These are phyloP conservation scores for Apotomis betuletana DNA, from an alignment of 2,888 invertebrate species.

Conservation along the genomic window DNA sequence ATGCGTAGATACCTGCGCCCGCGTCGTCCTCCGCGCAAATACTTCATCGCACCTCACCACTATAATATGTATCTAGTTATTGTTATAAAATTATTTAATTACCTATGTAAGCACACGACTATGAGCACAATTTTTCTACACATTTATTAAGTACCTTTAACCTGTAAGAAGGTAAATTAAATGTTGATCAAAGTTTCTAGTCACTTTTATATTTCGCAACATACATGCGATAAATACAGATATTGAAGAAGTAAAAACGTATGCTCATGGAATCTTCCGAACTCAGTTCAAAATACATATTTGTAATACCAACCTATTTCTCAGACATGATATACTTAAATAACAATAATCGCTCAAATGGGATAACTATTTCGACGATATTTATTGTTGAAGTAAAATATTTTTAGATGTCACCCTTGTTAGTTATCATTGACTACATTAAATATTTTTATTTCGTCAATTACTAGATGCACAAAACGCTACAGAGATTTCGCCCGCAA, in stretches of 20 bases:
- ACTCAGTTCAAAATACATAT: slow-evolving; percentile 64
- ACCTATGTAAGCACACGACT: slow-evolving; percentile 63
- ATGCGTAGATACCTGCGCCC: slow-evolving; percentile 40
- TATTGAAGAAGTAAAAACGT: slow-evolving; percentile 54
- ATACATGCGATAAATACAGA: slow-evolving; percentile 56
- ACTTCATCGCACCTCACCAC: slow-evolving; percentile 63
- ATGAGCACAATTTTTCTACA: slow-evolving; percentile 70
- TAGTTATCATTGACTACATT: slow-evolving; percentile 58
- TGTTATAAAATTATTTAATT: slow-evolving; percentile 55
- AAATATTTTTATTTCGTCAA: slow-evolving; percentile 62
- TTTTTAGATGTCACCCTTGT: slow-evolving; percentile 80
- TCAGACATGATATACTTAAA: slow-evolving; percentile 58
- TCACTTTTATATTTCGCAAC: slow-evolving; percentile 62
- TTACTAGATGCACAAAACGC: slow-evolving; percentile 60
- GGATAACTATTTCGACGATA: slow-evolving; percentile 64
- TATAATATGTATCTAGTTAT: slow-evolving; percentile 63
- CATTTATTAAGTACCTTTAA: slow-evolving; percentile 64
- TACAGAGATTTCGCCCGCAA: slow-evolving; percentile 56
- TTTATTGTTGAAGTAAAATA: slow-evolving; percentile 73
- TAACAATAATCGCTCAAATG: slow-evolving; percentile 66
- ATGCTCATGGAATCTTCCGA: slow-evolving; percentile 71
- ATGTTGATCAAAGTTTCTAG: slow-evolving; percentile 54
- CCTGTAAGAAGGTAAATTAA: slow-evolving; percentile 56
- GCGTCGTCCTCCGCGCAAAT: slow-evolving; percentile 50
- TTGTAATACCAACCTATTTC: slow-evolving; percentile 54